These are phyloP conservation scores for Datnioides undecimradiatus DNA, from an alignment of 2,113 vertebrate species.

Conservation along the genomic window DNA sequence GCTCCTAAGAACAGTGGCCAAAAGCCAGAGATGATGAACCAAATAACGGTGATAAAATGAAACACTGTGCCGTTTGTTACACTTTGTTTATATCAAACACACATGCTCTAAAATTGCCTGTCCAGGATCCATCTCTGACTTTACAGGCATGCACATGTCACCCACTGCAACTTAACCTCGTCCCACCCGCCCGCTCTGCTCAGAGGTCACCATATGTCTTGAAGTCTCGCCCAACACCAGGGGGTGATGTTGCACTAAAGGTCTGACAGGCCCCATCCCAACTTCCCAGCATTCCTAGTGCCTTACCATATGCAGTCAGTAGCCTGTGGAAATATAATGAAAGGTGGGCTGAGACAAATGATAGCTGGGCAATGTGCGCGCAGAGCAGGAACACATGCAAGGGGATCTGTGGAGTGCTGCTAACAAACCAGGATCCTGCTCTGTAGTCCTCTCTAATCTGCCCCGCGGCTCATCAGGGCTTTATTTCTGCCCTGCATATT, in stretches of 20 bases:
- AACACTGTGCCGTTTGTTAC: slow-evolving; percentile 77
- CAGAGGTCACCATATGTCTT: background rate
- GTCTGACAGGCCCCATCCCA: background rate
- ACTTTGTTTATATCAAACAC: slow-evolving; percentile 73
- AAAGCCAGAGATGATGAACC: slow-evolving; percentile 66
- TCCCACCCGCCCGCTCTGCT: slow-evolving; percentile 30
- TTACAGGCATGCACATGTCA: slow-evolving; percentile 24
- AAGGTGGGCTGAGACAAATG: slow-evolving; percentile 61
- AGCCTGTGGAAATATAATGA: slow-evolving; percentile 62
- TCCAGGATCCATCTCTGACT: slow-evolving; percentile 41
- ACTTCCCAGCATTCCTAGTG: background rate
- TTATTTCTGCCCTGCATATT: slow-evolving; percentile 80
- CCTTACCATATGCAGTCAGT: slow-evolving; percentile 21
- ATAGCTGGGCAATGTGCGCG: slow-evolving; percentile 58
- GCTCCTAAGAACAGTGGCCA: slow-evolving; percentile 66
- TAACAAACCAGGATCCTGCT: slow-evolving; percentile 76
- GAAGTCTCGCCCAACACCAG: slow-evolving; percentile 45
- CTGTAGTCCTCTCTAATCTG: slow-evolving; percentile 77
- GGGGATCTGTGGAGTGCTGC: slow-evolving; percentile 66
- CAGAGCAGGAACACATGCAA: slow-evolving; percentile 71
- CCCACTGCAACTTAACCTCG: slow-evolving; percentile 36
- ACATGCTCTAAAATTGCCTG: slow-evolving; percentile 63
- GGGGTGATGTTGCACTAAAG: slow-evolving; percentile 55
- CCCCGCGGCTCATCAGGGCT: slow-evolving; percentile 75
- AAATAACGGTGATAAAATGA: slow-evolving; percentile 72